Conservation (phyloP, 2,113 vertebrate species). For the Nycticebus coucang region DNA sequence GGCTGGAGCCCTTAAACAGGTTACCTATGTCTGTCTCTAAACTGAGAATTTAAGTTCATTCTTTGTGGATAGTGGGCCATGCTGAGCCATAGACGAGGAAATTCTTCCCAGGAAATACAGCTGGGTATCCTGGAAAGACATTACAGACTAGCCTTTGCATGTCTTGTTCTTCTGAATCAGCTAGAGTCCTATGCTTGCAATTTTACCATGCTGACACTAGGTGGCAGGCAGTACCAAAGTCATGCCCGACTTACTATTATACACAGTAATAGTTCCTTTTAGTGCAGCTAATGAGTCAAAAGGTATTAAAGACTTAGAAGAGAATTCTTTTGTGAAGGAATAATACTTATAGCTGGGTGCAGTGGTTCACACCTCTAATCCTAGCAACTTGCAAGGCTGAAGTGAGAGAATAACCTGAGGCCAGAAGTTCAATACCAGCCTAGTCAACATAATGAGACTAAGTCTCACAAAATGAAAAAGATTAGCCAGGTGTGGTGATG, state of each 20-base stretch:
- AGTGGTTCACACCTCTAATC: too few relatives aligned
- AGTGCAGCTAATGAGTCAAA: background rate
- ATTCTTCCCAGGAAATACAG: background rate
- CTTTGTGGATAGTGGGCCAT: background rate
- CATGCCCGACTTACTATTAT: background rate
- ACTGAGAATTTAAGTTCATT: constrained; percentile 44
- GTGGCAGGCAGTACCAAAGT: background rate
- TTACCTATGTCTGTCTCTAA: background rate
- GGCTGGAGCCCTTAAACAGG: background rate
- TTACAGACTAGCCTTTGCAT: background rate
- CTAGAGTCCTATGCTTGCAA: constrained; percentile 40
- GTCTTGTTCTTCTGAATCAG: background rate
- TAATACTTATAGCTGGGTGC: background rate
- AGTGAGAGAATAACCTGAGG: too few relatives aligned
- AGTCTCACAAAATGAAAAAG: too few relatives aligned
- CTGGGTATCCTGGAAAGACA: background rate
- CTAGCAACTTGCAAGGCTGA: too few relatives aligned
- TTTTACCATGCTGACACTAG: constrained; percentile 42
- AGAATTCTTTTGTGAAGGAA: constrained; percentile 13
- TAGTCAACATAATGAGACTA: too few relatives aligned
- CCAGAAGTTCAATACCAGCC: too few relatives aligned
- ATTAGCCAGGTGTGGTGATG: too few relatives aligned
- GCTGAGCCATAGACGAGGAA: background rate
- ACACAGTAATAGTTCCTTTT: rapidly evolving
- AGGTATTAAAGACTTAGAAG: background rate